Conservation (phyloP, 2,888 invertebrate genomes). For the Rotaria sp. region DNA sequence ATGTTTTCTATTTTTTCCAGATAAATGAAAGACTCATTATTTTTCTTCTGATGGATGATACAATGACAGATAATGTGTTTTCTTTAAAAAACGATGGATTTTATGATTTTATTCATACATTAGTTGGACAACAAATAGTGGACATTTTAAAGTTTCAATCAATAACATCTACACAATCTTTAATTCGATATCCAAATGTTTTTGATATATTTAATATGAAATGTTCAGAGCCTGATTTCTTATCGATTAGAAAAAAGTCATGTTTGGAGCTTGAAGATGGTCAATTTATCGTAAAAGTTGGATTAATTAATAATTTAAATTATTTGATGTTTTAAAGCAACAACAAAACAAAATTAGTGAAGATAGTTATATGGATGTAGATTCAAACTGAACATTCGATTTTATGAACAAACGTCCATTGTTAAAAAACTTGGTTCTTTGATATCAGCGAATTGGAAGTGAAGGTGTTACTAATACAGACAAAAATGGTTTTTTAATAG, state of each 20-base stretch:
- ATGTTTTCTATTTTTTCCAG: not conserved
- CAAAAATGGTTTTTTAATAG: not conserved
- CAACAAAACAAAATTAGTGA: not conserved
- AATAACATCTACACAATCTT: not conserved
- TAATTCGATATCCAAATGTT: not conserved
- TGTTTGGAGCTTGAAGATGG: not conserved
- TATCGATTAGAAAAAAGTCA: not conserved
- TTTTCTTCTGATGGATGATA: not conserved
- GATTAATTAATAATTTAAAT: not conserved
- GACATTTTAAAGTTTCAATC: not conserved
- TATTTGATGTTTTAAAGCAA: not conserved
- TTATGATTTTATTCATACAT: not conserved
- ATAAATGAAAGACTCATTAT: not conserved
- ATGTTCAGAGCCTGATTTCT: not conserved
- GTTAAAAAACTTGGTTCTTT: not conserved
- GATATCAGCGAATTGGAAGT: not conserved
- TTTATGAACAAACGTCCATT: not conserved
- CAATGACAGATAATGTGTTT: not conserved
- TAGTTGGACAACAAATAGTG: not conserved
- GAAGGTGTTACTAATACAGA: not conserved
- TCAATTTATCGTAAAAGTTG: not conserved
- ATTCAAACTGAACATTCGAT: not conserved
- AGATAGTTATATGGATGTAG: too few species aligned
- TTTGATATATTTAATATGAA: not conserved
- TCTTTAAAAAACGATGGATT: not conserved